phyloP scores from a whole-genome alignment of 2,113 vertebrate species.

The Podarcis cretensis region DNA sequence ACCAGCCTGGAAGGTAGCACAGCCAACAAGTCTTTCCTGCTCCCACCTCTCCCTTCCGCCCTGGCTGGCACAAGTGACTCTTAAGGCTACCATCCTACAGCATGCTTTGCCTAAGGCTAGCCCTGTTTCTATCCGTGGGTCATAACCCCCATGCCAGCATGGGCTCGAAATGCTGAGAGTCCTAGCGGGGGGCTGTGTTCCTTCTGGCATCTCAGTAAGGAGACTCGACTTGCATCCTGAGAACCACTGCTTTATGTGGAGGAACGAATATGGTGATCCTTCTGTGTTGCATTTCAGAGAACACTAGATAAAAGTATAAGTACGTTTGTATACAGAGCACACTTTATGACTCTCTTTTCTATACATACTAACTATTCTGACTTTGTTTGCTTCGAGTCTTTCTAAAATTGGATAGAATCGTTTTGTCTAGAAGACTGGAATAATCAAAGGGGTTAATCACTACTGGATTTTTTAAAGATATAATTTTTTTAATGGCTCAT shows the following conservation, averaged over 20 bases:
- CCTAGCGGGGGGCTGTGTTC: neutral
- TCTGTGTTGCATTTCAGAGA: conserved; percentile 67
- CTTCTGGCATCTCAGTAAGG: neutral
- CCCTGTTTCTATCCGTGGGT: neutral
- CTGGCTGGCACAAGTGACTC: neutral
- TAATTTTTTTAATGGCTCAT: conserved; percentile 8
- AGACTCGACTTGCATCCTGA: neutral
- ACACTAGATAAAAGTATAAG: conserved; percentile 44
- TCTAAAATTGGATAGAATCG: conserved; percentile 49
- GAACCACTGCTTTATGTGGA: conserved; percentile 55
- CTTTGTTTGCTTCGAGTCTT: conserved; percentile 57
- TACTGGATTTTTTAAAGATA: conserved; percentile 56
- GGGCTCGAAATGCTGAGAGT: neutral
- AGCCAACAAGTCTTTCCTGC: too few relatives aligned
- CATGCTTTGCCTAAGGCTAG: neutral
- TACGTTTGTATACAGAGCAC: conserved; percentile 54
- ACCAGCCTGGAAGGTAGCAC: too few relatives aligned
- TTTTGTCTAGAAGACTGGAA: conserved; percentile 65
- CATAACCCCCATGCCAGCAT: neutral
- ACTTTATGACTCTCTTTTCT: conserved; percentile 47
- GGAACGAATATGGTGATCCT: conserved; percentile 59
- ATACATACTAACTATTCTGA: conserved; percentile 55
- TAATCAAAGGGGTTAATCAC: conserved; percentile 63
- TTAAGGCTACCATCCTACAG: neutral
- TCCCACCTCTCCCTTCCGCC: neutral